Conservation (phyloP, 1,140 invertebrate species). For the Brevipalpus yothersi region DNA sequence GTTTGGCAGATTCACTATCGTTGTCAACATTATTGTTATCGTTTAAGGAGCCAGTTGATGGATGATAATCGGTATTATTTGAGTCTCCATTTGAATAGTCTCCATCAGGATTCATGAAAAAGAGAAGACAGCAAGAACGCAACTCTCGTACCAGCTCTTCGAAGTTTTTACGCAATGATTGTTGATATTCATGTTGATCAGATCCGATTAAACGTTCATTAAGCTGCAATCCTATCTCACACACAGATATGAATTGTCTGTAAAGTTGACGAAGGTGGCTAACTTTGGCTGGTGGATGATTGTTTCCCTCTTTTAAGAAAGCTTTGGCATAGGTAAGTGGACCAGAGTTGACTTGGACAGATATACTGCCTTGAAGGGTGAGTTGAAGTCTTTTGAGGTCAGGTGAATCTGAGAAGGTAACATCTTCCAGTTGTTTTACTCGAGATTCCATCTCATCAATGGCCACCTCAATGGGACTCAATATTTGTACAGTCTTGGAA, state of each 20-base stretch:
- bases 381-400: slow-evolving; percentile 74
- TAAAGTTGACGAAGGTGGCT: slow-evolving; percentile 4
- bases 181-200: slow-evolving; percentile 70
- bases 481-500: slow-evolving; percentile 42
- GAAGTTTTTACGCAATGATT: slow-evolving; percentile 55
- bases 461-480: slow-evolving; percentile 76
- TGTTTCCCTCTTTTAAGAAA: slow-evolving; percentile 36
- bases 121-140: not conserved
- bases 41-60: not conserved
- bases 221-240: slow-evolving; percentile 56
- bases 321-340: slow-evolving; percentile 72
- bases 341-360: slow-evolving; percentile 82
- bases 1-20: not conserved
- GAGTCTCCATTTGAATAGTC: not conserved
- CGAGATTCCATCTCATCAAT: slow-evolving; percentile 69
- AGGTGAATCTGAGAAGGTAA: slow-evolving; percentile 44
- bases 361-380: slow-evolving; percentile 61
- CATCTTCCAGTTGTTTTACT: slow-evolving; percentile 56
- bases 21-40: not conserved
- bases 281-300: slow-evolving; percentile 49
- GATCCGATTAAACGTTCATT: slow-evolving; percentile 56
- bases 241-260: slow-evolving; percentile 46
- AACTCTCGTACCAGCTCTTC: slow-evolving; percentile 53
- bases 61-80: not conserved
- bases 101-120: not conserved